Conservation (phyloP, 2,888 invertebrate species). For the Athalia circularis region DNA sequence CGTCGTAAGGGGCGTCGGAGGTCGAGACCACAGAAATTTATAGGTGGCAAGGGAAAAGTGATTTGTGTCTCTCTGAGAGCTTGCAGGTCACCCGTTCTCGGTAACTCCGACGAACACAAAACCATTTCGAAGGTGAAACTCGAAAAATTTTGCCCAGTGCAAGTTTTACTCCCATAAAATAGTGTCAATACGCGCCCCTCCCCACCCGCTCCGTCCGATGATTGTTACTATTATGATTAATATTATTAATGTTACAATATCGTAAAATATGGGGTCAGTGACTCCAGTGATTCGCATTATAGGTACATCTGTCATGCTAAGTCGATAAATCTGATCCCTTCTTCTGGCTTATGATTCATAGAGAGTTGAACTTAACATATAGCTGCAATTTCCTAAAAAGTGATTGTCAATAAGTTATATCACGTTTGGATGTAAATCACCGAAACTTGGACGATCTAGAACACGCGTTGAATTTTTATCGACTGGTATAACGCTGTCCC, state of each 20-base stretch:
- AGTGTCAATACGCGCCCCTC: too few relatives aligned
- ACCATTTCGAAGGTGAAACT: constrained; percentile 8
- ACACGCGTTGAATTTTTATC: background rate
- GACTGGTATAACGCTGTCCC: constrained; percentile 5
- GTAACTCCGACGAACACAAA: constrained; percentile 12
- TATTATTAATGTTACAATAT: too few relatives aligned
- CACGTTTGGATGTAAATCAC: background rate
- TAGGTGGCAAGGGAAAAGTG: constrained; percentile 42
- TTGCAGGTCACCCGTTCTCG: constrained; percentile 11
- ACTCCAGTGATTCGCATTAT: too few relatives aligned
- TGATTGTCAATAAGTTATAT: background rate
- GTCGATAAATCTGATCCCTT: too few relatives aligned
- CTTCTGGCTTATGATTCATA: too few relatives aligned
- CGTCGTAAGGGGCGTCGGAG: constrained; percentile 15
- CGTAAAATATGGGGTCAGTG: too few relatives aligned
- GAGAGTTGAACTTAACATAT: too few relatives aligned
- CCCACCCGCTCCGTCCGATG: too few relatives aligned
- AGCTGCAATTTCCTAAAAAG: background rate
- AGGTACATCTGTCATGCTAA: too few relatives aligned
- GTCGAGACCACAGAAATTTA: constrained; percentile 32
- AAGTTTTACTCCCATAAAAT: too few relatives aligned
- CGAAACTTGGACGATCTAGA: background rate
- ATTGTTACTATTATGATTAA: too few relatives aligned
- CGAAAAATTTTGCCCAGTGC: constrained; percentile 14
- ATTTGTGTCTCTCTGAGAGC: constrained; percentile 41